Conservation (phyloP, 2,113 vertebrate species). For the Aepyceros melampus region DNA sequence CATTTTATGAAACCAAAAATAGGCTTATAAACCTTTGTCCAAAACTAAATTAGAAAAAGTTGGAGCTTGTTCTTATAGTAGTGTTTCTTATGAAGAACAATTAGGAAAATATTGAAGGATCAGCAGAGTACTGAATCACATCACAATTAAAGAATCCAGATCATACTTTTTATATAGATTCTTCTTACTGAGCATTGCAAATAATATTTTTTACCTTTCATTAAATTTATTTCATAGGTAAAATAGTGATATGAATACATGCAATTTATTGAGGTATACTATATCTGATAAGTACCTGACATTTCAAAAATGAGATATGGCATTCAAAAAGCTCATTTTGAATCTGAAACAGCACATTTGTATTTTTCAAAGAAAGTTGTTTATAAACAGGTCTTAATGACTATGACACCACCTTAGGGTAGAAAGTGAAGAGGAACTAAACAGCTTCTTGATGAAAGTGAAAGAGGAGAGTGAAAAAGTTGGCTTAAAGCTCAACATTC, state of each 20-base stretch:
- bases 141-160: not conserved
- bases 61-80: not conserved
- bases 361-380: not conserved
- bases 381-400: not conserved
- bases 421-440: too few relatives aligned
- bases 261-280: not conserved
- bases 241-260: not conserved
- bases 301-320: not conserved
- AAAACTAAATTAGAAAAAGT: not conserved
- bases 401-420: not conserved
- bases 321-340: not conserved
- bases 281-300: not conserved
- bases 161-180: not conserved
- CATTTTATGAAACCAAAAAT: not conserved
- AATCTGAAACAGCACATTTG: not conserved
- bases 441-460: too few relatives aligned
- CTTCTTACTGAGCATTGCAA: not conserved
- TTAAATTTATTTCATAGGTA: not conserved
- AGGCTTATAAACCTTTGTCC: not conserved
- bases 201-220: not conserved
- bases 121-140: rapidly evolving
- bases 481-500: too few relatives aligned
- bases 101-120: not conserved
- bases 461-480: too few relatives aligned
- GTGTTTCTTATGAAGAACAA: not conserved